Evolutionary conservation across 2,888 invertebrate genomes (phyloP), one percentile per base, ranked within the genome.

Genomic region (Yponomeuta evonymella): DNA sequence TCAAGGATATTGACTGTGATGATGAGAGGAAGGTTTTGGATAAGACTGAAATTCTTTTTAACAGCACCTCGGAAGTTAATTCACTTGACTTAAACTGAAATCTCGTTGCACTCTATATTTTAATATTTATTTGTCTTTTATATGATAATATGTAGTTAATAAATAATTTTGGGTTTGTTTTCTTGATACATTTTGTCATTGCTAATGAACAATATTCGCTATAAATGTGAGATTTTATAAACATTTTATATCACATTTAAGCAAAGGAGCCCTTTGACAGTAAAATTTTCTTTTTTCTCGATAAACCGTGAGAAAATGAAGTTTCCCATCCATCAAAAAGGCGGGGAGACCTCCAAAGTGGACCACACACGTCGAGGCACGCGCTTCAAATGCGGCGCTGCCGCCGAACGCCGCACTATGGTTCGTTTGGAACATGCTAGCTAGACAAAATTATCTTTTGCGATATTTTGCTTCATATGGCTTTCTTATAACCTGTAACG

Each of bases 341-440:
- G 76, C 75, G 82, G 76, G 82, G 85, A 87, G 93, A 91, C 93
- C 93, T 91, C 92, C 93, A 75, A 72, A 87, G 91, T 85, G 89
- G 95, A 95, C 95, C 95, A 95, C 95, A 95, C 95, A 94, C 93
- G 91, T 93, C 84, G 95, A 93, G 95, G 95, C 95, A 95, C 95
- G 95, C 95, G 95, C 94, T 94, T 90, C 92, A 92, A 94, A 94
- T 94, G 91, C 88, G 86, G 93, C 92, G 81, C 83, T 10, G 70
- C 64, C 48, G 48, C 66, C 36, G 23, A 23, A 23, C 23, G 23
- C 23, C n/a, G n/a, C n/a, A n/a, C n/a, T n/a, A n/a, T n/a, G n/a
- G n/a, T n/a, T n/a, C n/a, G n/a, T n/a, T n/a, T n/a, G n/a, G n/a
- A n/a, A n/a, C n/a, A n/a, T n/a, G n/a, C n/a, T n/a, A n/a, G n/a